Percentiles rank a stretch among this genome's conserved stretches.
Conservation (phyloP, 2,113 vertebrate species). For the Coryphaenoides rupestris region DNA sequence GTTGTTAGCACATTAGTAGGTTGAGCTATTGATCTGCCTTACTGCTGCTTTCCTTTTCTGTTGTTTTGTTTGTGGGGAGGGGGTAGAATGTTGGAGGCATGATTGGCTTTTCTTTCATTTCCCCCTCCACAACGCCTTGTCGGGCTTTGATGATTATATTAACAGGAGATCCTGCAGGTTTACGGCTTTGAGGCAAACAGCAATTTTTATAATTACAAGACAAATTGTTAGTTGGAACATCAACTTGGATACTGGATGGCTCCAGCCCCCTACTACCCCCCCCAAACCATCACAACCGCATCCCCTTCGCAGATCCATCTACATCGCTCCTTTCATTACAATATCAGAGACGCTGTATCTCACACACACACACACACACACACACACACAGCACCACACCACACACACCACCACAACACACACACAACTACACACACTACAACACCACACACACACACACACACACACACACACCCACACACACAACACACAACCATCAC, state of each 20-base stretch:
- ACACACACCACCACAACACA: constrained; percentile 52
- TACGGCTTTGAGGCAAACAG: constrained; percentile 66
- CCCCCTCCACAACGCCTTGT: constrained; percentile 54
- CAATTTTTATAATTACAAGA: too few species aligned
- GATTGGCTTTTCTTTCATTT: constrained; percentile 78
- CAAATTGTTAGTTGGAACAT: constrained; percentile 9
- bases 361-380: constrained; percentile 45
- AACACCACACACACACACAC: constrained; percentile 60
- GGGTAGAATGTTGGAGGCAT: constrained; percentile 70
- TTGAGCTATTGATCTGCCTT: too few species aligned
- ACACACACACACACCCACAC: constrained; percentile 30
- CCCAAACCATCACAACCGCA: too few species aligned
- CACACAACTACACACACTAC: constrained; percentile 44
- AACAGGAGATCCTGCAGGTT: constrained; percentile 69
- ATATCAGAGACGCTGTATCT: constrained; percentile 64
- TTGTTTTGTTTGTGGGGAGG: constrained; percentile 64
- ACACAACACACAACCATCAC: too few species aligned
- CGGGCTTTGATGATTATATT: constrained; percentile 61
- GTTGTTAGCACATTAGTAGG: too few species aligned
- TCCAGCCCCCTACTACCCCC: constrained; percentile 47
- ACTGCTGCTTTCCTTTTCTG: constrained; percentile 22
- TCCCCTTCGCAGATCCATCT: constrained; percentile 49
- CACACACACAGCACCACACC: constrained; percentile 38
- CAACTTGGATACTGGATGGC: constrained; percentile 71
- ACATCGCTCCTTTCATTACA: constrained; percentile 59